Percentiles rank a stretch among this genome's conserved stretches.
These are phyloP conservation scores for Empis livida DNA, from an alignment of 2,888 invertebrate species.

Conservation along the genomic window DNA sequence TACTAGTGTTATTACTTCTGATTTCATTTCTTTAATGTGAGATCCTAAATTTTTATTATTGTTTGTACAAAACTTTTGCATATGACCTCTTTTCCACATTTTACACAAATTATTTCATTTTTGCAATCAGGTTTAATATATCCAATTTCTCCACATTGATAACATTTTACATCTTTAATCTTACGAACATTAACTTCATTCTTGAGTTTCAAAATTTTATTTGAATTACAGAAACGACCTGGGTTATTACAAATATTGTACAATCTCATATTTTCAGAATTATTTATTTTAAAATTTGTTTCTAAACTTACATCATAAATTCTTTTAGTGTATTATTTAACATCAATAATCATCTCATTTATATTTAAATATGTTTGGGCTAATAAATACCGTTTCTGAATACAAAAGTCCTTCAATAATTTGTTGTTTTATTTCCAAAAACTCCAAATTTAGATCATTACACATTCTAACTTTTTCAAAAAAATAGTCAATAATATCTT, in stretches of 20 bases:
- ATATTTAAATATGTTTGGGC: background rate
- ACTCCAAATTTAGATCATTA: constrained; percentile 5
- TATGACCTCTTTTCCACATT: constrained; percentile 8
- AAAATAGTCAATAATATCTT: constrained; percentile 5
- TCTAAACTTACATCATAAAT: constrained; percentile 1
- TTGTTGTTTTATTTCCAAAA: constrained; percentile 4
- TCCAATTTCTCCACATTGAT: constrained; percentile 4
- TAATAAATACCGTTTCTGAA: constrained; percentile 6
- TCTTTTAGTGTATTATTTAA: constrained; percentile 2
- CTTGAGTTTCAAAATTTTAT: too few relatives aligned
- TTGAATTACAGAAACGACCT: constrained; percentile 3
- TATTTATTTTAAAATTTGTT: background rate
- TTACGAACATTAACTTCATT: background rate
- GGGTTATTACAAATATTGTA: constrained; percentile 4
- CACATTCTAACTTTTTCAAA: constrained; percentile 5
- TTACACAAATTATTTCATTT: constrained; percentile 3
- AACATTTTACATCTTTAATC: background rate
- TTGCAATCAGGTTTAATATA: constrained; percentile 7
- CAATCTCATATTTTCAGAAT: background rate
- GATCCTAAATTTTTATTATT: constrained; percentile 3
- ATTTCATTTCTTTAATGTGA: constrained; percentile 1
- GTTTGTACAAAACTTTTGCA: constrained; percentile 5
- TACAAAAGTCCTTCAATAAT: constrained; percentile 4
- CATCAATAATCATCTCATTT: constrained; percentile 3
- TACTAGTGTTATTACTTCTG: background rate